A percentile compares a stretch with the other conserved stretches of the same genome.
Conservation (phyloP, 2,113 vertebrate genomes). For the Thamnophis sirtalis region DNA sequence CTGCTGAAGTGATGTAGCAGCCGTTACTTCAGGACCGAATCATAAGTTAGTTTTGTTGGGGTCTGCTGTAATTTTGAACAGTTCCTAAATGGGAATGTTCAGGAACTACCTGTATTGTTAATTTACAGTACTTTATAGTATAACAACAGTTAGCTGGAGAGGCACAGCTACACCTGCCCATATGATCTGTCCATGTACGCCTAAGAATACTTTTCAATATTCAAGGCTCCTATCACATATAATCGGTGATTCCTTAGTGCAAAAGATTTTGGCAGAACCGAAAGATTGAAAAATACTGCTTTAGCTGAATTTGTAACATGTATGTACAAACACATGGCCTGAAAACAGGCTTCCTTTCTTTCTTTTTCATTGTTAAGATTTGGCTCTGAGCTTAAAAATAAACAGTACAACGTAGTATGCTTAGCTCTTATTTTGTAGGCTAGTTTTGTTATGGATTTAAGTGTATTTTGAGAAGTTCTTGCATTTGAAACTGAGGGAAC, state of each 20-base stretch:
- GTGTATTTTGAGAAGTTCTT: constrained; percentile 29
- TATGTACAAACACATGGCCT: background rate
- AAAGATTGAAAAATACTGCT: background rate
- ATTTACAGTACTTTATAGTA: background rate
- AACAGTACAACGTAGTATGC: constrained; percentile 17
- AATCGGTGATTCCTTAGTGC: background rate
- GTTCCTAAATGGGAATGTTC: background rate
- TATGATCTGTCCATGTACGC: too few species aligned
- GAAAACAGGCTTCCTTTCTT: background rate
- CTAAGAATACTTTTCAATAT: background rate
- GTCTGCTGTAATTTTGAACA: background rate
- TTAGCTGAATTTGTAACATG: background rate
- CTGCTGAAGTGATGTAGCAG: background rate
- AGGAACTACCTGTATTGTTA: background rate
- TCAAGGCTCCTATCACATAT: background rate
- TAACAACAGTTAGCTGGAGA: background rate
- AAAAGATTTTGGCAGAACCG: background rate
- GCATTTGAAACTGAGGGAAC: background rate
- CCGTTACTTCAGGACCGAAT: background rate
- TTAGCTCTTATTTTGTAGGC: background rate
- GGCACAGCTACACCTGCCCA: too few species aligned
- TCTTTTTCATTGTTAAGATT: constrained; percentile 5
- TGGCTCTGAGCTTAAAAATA: constrained; percentile 23
- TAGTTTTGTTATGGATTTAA: constrained; percentile 25
- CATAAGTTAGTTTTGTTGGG: background rate